These are phyloP conservation scores for Muntiacus reevesi DNA, from an alignment of 2,113 vertebrate species.

Conservation along the genomic window DNA sequence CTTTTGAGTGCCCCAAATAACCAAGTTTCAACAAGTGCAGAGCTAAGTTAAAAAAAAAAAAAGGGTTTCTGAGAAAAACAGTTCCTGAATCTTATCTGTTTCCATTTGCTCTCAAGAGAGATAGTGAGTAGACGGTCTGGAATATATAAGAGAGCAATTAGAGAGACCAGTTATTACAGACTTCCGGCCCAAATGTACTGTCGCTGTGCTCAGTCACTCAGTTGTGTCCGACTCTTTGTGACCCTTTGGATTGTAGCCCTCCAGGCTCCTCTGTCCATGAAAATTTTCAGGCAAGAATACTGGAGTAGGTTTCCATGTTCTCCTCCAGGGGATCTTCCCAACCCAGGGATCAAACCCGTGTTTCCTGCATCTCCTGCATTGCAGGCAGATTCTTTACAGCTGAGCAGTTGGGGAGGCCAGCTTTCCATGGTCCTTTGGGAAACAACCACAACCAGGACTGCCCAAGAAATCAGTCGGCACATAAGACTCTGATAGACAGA, in stretches of 20 bases:
- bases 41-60: neutral
- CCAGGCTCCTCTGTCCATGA: neutral
- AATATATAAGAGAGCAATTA: neutral
- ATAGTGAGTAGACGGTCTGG: neutral
- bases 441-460: fast-evolving
- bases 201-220: neutral
- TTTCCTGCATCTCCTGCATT: neutral
- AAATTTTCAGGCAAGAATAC: neutral
- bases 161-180: neutral
- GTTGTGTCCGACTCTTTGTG: neutral
- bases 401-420: neutral
- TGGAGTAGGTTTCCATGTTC: neutral
- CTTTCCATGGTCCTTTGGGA: neutral
- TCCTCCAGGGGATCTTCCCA: neutral
- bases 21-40: conserved; percentile 32
- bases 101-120: neutral
- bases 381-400: neutral
- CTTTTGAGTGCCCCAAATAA: neutral
- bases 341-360: neutral
- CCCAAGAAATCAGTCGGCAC: neutral
- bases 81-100: neutral
- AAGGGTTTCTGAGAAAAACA: neutral
- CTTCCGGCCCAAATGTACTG: neutral
- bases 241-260: neutral
- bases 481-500: neutral